Evolutionary conservation across 2,113 vertebrate genomes (phyloP), one percentile per base, ranked within the genome.

Genomic region (Erythrocercus mccallii): DNA sequence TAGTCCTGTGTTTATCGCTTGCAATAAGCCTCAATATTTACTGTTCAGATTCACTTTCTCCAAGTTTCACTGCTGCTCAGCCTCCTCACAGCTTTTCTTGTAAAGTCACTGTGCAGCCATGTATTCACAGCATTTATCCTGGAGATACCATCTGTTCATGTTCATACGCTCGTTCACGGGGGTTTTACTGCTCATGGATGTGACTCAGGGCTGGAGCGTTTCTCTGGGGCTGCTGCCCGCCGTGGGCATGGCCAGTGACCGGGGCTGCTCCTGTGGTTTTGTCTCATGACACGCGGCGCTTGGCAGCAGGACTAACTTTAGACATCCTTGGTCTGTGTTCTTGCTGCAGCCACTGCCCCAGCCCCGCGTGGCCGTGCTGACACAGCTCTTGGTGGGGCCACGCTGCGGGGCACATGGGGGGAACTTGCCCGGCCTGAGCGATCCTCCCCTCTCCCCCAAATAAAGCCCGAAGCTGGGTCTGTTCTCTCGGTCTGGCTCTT

Each of bases 141-240:
- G 6, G 35, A 47, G 71, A 13, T 28, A 4, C 25, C 81, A 33
- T 79, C 80, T 86, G 45, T n/a, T 76, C 50, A 6, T 27, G 3
- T 66, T 37, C 74, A 4, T 20, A 0, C 23, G 40, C 51, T n/a
- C 3, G 1, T 33, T 69, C 45, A 2, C 21, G 3, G 40, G 38
- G 7, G 6, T 31, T 44, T 76, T 10, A 1, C 19, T 17, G 38
- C 64, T 61, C 18, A 6, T 15, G 6, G 57, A 18, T 71, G 15
- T 15, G 19, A 15, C 3, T 6, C 82, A 25, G 44, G 3, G 33
- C 13, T 9, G 7, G 20, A 37, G 64, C 2, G 5, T 51, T 86
- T 40, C 65, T 42, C 47, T 30, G 2, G 4, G 73, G 70, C 61
- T 61, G 3, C 45, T 61, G 66, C 48, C 48, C 2, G 33, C 54